Conservation (phyloP, 2,888 invertebrate species). For the Orchestes rusci region DNA sequence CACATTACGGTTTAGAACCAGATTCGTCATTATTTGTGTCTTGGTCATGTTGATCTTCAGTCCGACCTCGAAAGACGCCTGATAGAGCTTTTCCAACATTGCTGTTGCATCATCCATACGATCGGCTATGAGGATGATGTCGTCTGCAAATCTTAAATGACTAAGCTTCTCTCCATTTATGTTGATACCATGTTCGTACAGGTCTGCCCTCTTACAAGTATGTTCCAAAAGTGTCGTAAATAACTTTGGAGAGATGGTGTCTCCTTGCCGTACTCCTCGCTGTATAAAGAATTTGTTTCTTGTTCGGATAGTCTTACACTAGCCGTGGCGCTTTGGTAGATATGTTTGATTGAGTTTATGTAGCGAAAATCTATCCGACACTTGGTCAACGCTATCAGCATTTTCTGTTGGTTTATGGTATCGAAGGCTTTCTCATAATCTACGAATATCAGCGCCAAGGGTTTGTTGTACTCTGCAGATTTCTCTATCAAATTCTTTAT, state of each 20-base stretch:
- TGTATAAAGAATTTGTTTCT: not conserved
- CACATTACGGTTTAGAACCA: constrained; percentile 3
- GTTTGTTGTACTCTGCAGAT: no score
- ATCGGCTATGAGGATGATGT: constrained; percentile 7
- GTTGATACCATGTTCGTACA: constrained; percentile 1
- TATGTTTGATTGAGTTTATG: no score
- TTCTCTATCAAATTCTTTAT: no score
- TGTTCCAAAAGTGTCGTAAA: constrained; percentile 2
- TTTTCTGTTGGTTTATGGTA: no score
- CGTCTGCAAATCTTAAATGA: constrained; percentile 5
- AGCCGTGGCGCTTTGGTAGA: no score
- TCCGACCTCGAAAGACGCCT: constrained; percentile 6
- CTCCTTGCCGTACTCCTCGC: not conserved
- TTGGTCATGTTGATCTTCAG: constrained; percentile 7
- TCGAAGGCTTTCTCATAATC: no score
- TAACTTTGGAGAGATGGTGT: constrained; percentile 1
- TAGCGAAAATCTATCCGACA: no score
- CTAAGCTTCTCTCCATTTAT: constrained; percentile 3
- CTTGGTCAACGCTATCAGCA: no score
- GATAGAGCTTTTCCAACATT: constrained; percentile 8
- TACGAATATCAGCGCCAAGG: no score
- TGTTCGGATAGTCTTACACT: no score
- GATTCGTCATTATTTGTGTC: constrained; percentile 5
- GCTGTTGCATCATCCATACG: constrained; percentile 8
- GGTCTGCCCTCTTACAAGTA: constrained; percentile 3